phyloP scores from a whole-genome alignment of 2,888 invertebrate genomes.

The Barypeithes pellucidus region DNA sequence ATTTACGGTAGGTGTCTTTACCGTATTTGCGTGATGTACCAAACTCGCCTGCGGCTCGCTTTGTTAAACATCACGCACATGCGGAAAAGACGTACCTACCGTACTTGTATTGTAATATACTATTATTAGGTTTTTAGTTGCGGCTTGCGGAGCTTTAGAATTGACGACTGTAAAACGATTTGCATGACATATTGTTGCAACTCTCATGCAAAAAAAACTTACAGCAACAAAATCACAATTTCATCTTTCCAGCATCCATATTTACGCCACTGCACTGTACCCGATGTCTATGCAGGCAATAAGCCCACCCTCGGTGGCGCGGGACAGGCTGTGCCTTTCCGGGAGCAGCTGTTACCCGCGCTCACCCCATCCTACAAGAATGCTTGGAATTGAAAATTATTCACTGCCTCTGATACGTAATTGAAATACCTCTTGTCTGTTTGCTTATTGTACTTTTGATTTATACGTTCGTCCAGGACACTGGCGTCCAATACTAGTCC shows the following conservation, averaged over 20 bases:
- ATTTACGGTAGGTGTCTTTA: too few species aligned
- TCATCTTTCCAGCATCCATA: not conserved
- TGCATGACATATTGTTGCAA: too few species aligned
- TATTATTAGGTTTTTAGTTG: too few species aligned
- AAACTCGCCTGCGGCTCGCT: too few species aligned
- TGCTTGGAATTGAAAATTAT: slow-evolving; percentile 65
- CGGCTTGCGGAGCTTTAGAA: too few species aligned
- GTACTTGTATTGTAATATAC: too few species aligned
- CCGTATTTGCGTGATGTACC: too few species aligned
- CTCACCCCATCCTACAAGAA: slow-evolving; percentile 58
- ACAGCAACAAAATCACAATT: too few species aligned
- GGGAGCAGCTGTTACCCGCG: slow-evolving; percentile 64
- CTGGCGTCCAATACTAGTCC: slow-evolving; percentile 25
- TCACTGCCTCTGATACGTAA: slow-evolving; percentile 64
- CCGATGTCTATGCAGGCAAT: slow-evolving; percentile 48
- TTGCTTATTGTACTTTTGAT: slow-evolving; percentile 63
- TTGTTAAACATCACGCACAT: too few species aligned
- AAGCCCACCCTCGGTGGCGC: slow-evolving; percentile 53
- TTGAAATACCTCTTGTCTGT: slow-evolving; percentile 66
- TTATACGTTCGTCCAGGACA: slow-evolving; percentile 52
- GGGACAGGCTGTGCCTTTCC: slow-evolving; percentile 60
- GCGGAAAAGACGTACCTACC: too few species aligned
- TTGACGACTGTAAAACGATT: too few species aligned
- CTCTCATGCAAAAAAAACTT: not conserved
- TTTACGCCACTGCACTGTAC: slow-evolving; percentile 40